Percentiles rank a stretch among this genome's conserved stretches.
These are phyloP conservation scores for Garra rufa DNA, from an alignment of 2,113 vertebrate genomes.

Conservation along the genomic window DNA sequence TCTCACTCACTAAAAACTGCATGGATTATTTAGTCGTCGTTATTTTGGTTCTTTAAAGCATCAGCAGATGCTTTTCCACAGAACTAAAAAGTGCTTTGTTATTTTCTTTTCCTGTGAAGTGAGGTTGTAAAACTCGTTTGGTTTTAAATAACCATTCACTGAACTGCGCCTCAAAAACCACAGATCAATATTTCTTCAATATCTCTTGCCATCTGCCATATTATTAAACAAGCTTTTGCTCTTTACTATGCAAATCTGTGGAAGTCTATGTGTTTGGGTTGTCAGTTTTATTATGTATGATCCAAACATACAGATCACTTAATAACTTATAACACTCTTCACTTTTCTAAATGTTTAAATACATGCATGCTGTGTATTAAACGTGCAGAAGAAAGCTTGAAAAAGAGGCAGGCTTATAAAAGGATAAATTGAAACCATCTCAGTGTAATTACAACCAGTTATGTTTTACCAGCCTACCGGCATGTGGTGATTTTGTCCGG, in stretches of 20 bases:
- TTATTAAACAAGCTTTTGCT: not conserved
- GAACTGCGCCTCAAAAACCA: not conserved
- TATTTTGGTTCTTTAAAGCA: too few species aligned
- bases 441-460: conserved; percentile 58
- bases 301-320: not conserved
- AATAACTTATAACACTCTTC: not conserved
- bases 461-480: conserved; percentile 80
- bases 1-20: too few species aligned
- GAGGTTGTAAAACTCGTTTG: too few species aligned
- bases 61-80: too few species aligned
- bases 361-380: not conserved
- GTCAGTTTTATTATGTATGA: not conserved
- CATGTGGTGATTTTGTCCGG: conserved; percentile 78
- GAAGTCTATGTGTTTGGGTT: not conserved
- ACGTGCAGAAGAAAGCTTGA: not conserved
- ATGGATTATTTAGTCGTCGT: too few species aligned
- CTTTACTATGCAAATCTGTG: not conserved
- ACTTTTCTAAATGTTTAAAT: not conserved
- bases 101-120: too few species aligned
- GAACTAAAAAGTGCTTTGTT: too few species aligned
- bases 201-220: not conserved
- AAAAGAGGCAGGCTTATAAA: not conserved
- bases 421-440: not conserved
- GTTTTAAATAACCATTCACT: not conserved
- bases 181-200: not conserved